Evolutionary conservation across 2,888 invertebrate genomes (phyloP), one percentile per base, ranked within the genome.

Genomic region (Lycaena phlaeas): DNA sequence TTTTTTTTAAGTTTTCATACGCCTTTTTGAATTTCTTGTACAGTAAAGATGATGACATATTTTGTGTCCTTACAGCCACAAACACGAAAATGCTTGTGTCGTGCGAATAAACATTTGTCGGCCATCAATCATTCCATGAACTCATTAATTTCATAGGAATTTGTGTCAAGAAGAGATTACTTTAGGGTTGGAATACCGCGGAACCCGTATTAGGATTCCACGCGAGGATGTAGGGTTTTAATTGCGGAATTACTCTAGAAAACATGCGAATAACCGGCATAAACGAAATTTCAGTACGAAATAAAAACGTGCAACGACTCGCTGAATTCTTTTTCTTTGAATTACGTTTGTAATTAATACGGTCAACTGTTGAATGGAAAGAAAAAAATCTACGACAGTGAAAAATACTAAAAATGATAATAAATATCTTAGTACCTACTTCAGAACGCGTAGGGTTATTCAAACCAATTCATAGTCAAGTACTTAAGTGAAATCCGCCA

Each of bases 241-340:
- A 74, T 75, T 73, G 63, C 59, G 49, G 55, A 73, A 72, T 69
- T 67, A 61, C 57, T 59, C 48, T 45, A 51, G 61, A 55, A 54
- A 54, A 59, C 12, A 10, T 22, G 34, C 12, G 9, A 22, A 22
- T 22, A 4, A 11, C 18, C 6, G 11, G 14, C 31, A 11, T 12
- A 12, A 22, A 34, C 4, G 18, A 14, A 34, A 22, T 18, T 6
- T 7, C 9, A 22, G 6, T 22, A 9, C 5, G 6, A 2, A 22
- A 5, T 22, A 22, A 22, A 2, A 22, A 22, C n/a, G n/a, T n/a
- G n/a, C n/a, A n/a, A n/a, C n/a, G n/a, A n/a, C n/a, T n/a, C n/a
- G n/a, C n/a, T n/a, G n/a, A n/a, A n/a, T n/a, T n/a, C n/a, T n/a
- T n/a, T n/a, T n/a, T n/a, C n/a, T n/a, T n/a, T n/a, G n/a, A n/a